Base-by-base conservation (phyloP, 2,113 vertebrate genomes). In the Hippolais icterina region DNA sequence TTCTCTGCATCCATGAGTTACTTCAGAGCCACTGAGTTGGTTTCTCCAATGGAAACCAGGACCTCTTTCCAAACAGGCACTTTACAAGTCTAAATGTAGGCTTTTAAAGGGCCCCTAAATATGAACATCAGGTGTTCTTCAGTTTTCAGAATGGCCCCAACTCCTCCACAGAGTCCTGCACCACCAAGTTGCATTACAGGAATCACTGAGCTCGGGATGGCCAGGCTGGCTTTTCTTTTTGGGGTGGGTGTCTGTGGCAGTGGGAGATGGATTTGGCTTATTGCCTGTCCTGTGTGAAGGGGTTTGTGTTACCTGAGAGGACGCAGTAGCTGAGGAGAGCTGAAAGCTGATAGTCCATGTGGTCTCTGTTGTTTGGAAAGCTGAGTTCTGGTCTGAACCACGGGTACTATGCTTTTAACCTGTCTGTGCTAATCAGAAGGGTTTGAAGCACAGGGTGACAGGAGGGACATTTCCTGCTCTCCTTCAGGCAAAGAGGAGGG, bases 131-230 rank as follows among this genome's bases (percentile, higher is more conserved):
- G 10, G 31, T 14, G 18, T n/a, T 47, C 20, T 56, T 42, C 19
- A 4, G 5, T 78, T 76, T 46, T 47, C n/a, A 11, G 52, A 60
- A 10, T 11, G 17, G 31, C 6, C 53, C 25, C 35, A 52, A 7
- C 29, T 84, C 29, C 50, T 68, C 49, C 35, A 18, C 1, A 1
- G 41, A 53, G 75, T 47, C 15, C 44, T 52, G 52, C 17, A 53
- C 24, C 1, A 3, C 44, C 0, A 3, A 24, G 27, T 4, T 53
- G 20, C 1, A 0, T 24, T 63, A 50, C 53, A 33, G 29, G 44
- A 29, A 25, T 64, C 0, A 0, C 61, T 0, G 0, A 65, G 41
- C 31, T 31, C 0, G 0, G 60, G 59, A 15, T 1, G 10, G 56
- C 61, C 59, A 19, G 71, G 41, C 31, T 84, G 87, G 39, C 47